Percentiles rank a stretch among this genome's conserved stretches.
Evolutionary conservation across 1,140 invertebrate genomes (phyloP).

Genomic region (Mya arenaria): DNA sequence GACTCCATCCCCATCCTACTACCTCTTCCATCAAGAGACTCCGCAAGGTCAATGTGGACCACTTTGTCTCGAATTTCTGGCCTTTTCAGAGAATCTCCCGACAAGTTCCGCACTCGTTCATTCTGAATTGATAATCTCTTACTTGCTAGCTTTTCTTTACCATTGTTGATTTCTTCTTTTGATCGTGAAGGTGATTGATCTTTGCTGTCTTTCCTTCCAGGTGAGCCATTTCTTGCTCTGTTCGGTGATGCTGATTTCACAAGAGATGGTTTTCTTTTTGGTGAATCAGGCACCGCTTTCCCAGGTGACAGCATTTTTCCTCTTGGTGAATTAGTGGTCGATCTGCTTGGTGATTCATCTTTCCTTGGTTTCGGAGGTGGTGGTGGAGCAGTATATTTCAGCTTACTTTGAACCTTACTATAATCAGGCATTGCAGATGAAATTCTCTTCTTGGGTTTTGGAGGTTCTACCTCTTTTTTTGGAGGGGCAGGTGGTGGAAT

Average conservation of each 20-base stretch:
- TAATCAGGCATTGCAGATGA: constrained; percentile 72
- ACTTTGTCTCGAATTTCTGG: constrained; percentile 36
- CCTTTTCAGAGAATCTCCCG: constrained; percentile 49
- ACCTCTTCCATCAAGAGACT: constrained; percentile 43
- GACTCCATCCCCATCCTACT: constrained; percentile 49
- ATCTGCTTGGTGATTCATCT: constrained; percentile 40
- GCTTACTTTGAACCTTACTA: constrained; percentile 77
- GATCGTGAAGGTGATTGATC: not conserved
- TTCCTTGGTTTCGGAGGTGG: constrained; percentile 29
- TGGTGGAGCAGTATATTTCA: constrained; percentile 63
- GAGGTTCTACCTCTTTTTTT: constrained; percentile 60
- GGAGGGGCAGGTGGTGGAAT: constrained; percentile 55
- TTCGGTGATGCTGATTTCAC: not conserved
- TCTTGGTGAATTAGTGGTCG: not conserved
- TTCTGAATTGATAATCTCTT: constrained; percentile 3
- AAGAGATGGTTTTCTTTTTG: constrained; percentile 5
- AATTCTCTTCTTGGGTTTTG: constrained; percentile 65
- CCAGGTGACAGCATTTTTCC: not conserved
- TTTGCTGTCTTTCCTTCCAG: constrained; percentile 16
- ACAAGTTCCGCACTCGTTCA: constrained; percentile 32
- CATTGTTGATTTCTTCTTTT: constrained; percentile 21
- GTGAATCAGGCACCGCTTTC: not conserved
- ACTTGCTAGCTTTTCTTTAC: not conserved
- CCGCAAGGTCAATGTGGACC: constrained; percentile 46
- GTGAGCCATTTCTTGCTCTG: constrained; percentile 1